Conservation (phyloP, 2,888 invertebrate genomes). For the Ceramica pisi region DNA sequence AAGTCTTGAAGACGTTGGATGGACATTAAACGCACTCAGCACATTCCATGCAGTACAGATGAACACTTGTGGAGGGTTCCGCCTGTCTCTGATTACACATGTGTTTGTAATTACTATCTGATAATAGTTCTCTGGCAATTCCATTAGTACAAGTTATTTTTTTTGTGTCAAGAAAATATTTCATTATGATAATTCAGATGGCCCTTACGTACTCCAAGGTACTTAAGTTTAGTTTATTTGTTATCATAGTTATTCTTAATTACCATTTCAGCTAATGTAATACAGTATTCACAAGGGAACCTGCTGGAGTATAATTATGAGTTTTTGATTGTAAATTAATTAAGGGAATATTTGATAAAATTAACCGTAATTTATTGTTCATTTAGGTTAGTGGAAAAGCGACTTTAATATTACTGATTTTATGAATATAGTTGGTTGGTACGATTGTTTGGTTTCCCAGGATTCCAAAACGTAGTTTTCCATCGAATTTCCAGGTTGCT, state of each 20-base stretch:
- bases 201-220: neutral
- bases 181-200: neutral
- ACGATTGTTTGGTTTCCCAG: neutral
- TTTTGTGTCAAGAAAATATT: neutral
- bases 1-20: slow-evolving; percentile 42
- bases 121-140: slow-evolving; percentile 20
- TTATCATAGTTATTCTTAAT: neutral
- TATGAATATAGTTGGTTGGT: neutral
- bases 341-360: neutral
- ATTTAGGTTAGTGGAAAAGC: neutral
- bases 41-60: slow-evolving; percentile 39
- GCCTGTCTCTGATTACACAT: slow-evolving; percentile 69
- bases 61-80: slow-evolving; percentile 35
- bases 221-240: neutral
- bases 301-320: neutral
- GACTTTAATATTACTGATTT: neutral
- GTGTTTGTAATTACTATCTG: slow-evolving; percentile 69
- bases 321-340: neutral
- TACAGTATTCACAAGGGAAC: neutral
- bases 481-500: slow-evolving; percentile 25
- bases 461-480: slow-evolving; percentile 25
- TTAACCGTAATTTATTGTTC: neutral
- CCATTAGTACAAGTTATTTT: neutral
- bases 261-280: neutral
- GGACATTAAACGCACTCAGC: slow-evolving; percentile 58